phyloP scores from a whole-genome alignment of 2,113 vertebrate species.

The Empidonax alnorum region DNA sequence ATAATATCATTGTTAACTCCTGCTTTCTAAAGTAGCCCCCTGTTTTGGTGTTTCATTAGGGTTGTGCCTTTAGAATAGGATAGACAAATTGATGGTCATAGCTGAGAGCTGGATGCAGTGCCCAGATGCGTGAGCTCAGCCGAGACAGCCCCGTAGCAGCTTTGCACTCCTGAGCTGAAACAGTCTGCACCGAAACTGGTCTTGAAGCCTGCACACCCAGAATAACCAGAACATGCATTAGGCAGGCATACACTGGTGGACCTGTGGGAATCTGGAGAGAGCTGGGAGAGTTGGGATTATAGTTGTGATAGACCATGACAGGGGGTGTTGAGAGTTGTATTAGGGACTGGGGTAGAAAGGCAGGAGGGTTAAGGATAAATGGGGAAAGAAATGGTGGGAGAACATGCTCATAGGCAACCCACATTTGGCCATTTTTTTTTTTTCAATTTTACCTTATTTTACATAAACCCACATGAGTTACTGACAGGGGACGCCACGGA shows the following conservation, averaged over 20 bases:
- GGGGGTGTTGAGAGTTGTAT: neutral
- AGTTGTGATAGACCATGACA: neutral
- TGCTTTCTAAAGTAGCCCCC: neutral
- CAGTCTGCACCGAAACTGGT: neutral
- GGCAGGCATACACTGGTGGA: rapidly evolving
- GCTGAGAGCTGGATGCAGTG: neutral
- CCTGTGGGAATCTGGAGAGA: neutral
- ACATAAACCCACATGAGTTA: neutral
- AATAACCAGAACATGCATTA: neutral
- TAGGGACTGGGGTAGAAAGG: neutral
- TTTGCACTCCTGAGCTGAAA: rapidly evolving
- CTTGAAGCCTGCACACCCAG: rapidly evolving
- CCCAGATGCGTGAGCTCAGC: neutral
- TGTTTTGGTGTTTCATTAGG: neutral
- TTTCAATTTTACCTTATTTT: neutral
- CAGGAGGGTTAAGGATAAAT: neutral
- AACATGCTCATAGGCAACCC: neutral
- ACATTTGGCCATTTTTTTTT: neutral
- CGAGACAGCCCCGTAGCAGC: neutral
- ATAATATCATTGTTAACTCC: neutral
- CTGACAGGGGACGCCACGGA: neutral
- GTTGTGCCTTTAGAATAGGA: neutral
- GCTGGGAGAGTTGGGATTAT: neutral
- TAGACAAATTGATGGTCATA: neutral
- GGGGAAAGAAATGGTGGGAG: neutral